Evolutionary conservation across 2,797 vertebrate species (phyloP), one percentile per base, ranked within the genome.

Genomic region (Macrochelys suwanniensis): DNA sequence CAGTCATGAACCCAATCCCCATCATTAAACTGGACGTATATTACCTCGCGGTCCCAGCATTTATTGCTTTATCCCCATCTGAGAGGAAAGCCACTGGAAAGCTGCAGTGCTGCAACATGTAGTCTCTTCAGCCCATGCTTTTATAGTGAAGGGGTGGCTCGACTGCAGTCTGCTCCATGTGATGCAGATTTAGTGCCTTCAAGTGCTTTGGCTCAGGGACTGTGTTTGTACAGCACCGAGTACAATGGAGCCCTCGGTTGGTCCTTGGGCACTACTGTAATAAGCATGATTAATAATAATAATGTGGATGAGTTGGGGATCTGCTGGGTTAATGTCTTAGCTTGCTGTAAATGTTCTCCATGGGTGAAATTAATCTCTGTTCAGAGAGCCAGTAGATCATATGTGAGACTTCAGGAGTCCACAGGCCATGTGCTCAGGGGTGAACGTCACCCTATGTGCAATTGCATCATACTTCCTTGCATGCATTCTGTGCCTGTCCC

Each of bases 401-500:
- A 65, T 47, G 12, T 47, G 45, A 77, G 45, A 47, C 45, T 49
- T 77, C 45, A 47, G 74, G n/a, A 2, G 45, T 77, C 45, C 26
- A 28, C 47, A 31, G 28, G 45, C 26, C 74, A 49, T 5, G 82
- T 78, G 49, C 45, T 16, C 6, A 0, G 3, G 2, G 12, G 15
- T 65, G 51, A 88, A 47, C 26, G 5, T 59, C 33, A 5, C 57
- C 53, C 50, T 4, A 1, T 15, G 17, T 85, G n/a, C 51, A 4
- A 21, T 59, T 82, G 26, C 56, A 21, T 28, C 74, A n/a, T 65
- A n/a, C 49, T 37, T 86, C 71, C 8, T 21, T 16, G 13, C 7
- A 31, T 57, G 19, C 15, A n/a, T 0, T 1, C 53, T 80, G 17
- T 83, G 12, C 51, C 87, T 82, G 31, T 86, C 85, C 1, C 1